These are phyloP conservation scores for Taxidea taxus DNA, from an alignment of 2,113 vertebrate species.

Conservation along the genomic window DNA sequence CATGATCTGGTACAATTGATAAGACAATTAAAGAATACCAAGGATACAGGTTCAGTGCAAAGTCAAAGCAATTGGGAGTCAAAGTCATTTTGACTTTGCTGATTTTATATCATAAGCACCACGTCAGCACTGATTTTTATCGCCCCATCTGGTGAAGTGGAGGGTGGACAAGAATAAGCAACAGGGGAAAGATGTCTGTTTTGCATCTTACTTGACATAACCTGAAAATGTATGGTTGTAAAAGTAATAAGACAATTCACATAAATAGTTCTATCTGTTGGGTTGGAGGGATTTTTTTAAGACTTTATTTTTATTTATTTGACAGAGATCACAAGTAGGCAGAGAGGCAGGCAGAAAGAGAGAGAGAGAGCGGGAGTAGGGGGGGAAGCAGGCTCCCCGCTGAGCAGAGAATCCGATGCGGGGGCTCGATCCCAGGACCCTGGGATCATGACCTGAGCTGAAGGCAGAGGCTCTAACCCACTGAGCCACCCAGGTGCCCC, in stretches of 20 bases:
- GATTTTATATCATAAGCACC: not conserved
- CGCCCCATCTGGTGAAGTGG: constrained; percentile 20
- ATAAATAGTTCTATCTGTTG: not conserved
- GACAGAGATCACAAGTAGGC: no score
- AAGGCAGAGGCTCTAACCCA: no score
- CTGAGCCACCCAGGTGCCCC: no score
- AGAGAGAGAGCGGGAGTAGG: no score
- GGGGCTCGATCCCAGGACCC: no score
- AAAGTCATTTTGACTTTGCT: not conserved
- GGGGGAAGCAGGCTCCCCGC: no score
- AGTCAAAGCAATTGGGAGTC: not conserved
- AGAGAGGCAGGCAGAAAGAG: no score
- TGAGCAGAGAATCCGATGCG: no score
- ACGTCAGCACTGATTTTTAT: constrained; percentile 8
- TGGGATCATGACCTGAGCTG: no score
- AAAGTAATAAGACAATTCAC: constrained; percentile 9
- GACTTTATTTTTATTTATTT: no score
- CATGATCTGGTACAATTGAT: not conserved
- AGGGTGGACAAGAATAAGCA: not conserved
- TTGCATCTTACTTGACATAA: constrained; percentile 8
- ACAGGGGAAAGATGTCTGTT: not conserved
- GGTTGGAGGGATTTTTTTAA: not conserved
- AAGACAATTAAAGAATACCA: not conserved
- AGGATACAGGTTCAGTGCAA: not conserved
- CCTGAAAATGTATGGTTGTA: not conserved